Percentiles rank a stretch among this genome's conserved stretches.
Conservation (phyloP, 2,797 vertebrate genomes). For the Cossypha caffra region DNA sequence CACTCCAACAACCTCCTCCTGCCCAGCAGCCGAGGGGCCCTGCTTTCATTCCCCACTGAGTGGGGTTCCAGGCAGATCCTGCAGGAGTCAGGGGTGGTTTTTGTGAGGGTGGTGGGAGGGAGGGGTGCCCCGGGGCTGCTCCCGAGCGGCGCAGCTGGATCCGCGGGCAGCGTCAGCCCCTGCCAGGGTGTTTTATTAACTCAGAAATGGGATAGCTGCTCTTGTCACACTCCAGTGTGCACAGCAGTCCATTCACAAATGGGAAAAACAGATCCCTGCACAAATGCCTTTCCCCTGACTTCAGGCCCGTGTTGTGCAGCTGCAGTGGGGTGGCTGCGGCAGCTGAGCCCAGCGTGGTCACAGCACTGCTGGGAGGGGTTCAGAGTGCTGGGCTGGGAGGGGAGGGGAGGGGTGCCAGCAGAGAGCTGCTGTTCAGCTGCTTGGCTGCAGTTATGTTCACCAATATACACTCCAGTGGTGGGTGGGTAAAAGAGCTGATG, state of each 20-base stretch:
- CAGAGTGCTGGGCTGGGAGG: no score
- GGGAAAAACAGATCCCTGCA: conserved; percentile 78
- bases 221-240: conserved; percentile 77
- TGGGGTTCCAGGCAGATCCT: neutral
- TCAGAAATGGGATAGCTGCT: conserved; percentile 80
- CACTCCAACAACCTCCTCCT: neutral
- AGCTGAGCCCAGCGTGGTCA: neutral
- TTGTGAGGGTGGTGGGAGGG: neutral
- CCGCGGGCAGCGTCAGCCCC: neutral
- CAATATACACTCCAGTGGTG: neutral
- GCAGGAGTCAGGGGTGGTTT: neutral
- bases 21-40: neutral
- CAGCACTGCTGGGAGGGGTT: neutral
- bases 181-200: conserved; percentile 78
- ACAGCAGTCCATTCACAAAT: conserved; percentile 77
- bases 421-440: neutral
- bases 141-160: neutral
- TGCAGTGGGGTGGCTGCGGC: conserved; percentile 7
- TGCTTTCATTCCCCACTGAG: neutral
- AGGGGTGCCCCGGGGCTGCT: neutral
- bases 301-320: neutral
- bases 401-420: neutral
- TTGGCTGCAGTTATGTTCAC: neutral
- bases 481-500: neutral
- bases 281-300: conserved; percentile 75